Percentiles rank a stretch among this genome's conserved stretches.
phyloP scores from a whole-genome alignment of 2,113 vertebrate species.

The Romanogobio albipinnatus region DNA sequence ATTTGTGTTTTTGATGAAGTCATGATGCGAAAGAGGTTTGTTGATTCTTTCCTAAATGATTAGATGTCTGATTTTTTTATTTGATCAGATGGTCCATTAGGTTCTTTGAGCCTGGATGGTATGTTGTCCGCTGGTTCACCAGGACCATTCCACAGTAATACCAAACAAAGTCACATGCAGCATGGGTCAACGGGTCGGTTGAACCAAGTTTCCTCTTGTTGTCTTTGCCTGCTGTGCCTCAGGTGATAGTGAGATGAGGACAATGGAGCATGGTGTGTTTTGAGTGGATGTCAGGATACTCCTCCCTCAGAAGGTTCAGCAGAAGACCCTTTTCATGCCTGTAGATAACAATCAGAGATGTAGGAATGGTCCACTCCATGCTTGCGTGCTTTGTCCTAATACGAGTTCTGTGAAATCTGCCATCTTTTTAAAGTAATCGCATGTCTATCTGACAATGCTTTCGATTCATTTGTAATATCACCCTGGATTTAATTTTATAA shows the following conservation, averaged over 20 bases:
- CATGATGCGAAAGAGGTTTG: too few relatives aligned
- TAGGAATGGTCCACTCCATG: neutral
- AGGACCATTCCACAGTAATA: neutral
- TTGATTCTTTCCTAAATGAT: too few relatives aligned
- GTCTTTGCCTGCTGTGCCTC: conserved; percentile 20
- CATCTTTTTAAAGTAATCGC: neutral
- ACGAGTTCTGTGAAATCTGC: neutral
- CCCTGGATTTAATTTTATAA: neutral
- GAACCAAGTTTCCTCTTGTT: conserved; percentile 35
- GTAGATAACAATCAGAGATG: conserved; percentile 10
- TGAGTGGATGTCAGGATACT: conserved; percentile 43
- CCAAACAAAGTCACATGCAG: neutral
- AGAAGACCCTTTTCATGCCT: conserved; percentile 28
- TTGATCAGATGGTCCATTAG: neutral
- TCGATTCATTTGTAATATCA: neutral
- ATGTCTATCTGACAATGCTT: neutral
- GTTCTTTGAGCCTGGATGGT: neutral
- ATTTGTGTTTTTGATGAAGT: neutral
- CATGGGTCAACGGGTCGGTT: neutral
- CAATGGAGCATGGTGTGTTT: conserved; percentile 29
- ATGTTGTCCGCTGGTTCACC: neutral
- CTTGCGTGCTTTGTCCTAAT: neutral
- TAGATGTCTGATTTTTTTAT: neutral
- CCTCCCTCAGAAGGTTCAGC: conserved; percentile 25
- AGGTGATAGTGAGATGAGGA: conserved; percentile 32